phyloP scores from a whole-genome alignment of 2,888 invertebrate genomes.

The Sinopyrophorus schimmeli region DNA sequence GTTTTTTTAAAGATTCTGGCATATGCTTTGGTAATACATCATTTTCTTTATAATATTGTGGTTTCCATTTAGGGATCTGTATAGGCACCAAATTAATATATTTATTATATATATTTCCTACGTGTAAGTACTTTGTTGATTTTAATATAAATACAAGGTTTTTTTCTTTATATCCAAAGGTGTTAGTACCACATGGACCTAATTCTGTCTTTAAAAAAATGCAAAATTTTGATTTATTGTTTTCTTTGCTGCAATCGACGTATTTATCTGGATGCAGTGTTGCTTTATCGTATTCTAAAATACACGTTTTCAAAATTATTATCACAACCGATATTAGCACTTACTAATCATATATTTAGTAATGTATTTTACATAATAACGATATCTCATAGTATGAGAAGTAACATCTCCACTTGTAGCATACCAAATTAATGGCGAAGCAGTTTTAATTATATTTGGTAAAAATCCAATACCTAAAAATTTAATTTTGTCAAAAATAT shows the following conservation, averaged over 20 bases:
- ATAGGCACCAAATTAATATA: too few relatives aligned
- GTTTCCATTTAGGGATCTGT: constrained; percentile 22
- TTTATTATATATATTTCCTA: too few relatives aligned
- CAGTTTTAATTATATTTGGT: constrained; percentile 4
- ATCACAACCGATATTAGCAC: background rate
- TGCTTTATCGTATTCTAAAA: constrained; percentile 26
- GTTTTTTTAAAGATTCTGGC: constrained; percentile 9
- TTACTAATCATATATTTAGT: constrained; percentile 4
- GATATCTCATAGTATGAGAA: background rate
- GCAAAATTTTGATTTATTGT: constrained; percentile 33
- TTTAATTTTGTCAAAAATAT: background rate
- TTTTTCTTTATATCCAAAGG: constrained; percentile 37
- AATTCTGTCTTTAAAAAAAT: constrained; percentile 34
- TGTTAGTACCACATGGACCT: constrained; percentile 38
- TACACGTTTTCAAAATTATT: background rate
- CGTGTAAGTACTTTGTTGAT: constrained; percentile 48
- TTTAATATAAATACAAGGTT: constrained; percentile 42
- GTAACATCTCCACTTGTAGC: background rate
- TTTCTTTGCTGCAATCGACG: constrained; percentile 17
- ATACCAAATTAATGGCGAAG: constrained; percentile 16
- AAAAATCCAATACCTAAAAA: constrained; percentile 12
- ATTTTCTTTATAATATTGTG: constrained; percentile 7
- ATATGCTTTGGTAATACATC: constrained; percentile 18
- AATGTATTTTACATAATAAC: background rate
- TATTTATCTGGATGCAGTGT: constrained; percentile 4